phyloP scores from a whole-genome alignment of 2,888 invertebrate genomes.

The Drosophila neonasuta region DNA sequence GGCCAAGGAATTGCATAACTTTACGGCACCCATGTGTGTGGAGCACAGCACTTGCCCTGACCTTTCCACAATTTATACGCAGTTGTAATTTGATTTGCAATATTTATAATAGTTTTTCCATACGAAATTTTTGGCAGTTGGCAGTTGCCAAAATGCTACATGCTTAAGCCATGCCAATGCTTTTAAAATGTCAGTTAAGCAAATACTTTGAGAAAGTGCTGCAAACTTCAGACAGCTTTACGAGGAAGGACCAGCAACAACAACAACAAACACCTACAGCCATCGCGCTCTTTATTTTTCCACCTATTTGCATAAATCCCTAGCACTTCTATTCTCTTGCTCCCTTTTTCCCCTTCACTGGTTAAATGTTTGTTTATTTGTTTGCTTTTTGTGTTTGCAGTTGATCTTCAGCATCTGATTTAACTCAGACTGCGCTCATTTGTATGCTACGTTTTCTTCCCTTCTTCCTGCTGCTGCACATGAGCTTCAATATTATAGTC shows the following conservation, averaged over 20 bases:
- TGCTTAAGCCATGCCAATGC: slow-evolving; percentile 6
- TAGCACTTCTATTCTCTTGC: slow-evolving; percentile 6
- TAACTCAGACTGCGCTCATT: slow-evolving; percentile 55
- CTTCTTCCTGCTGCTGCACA: slow-evolving; percentile 3
- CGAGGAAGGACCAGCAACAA: background rate
- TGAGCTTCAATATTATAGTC: background rate
- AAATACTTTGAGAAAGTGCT: slow-evolving; percentile 1
- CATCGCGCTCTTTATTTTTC: background rate
- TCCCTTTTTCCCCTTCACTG: background rate
- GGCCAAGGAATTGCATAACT: slow-evolving; percentile 31
- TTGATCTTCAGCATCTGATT: slow-evolving; percentile 61
- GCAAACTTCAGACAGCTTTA: background rate
- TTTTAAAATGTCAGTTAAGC: slow-evolving; percentile 11
- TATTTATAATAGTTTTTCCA: slow-evolving; percentile 45
- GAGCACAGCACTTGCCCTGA: slow-evolving; percentile 6
- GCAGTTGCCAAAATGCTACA: background rate
- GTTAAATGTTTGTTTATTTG: slow-evolving; percentile 6
- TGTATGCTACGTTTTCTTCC: slow-evolving; percentile 54
- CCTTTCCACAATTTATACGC: slow-evolving; percentile 18
- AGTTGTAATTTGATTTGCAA: slow-evolving; percentile 37
- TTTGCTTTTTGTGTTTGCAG: slow-evolving; percentile 47
- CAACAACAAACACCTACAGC: background rate
- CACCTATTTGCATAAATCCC: slow-evolving; percentile 38
- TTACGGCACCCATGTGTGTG: slow-evolving; percentile 23
- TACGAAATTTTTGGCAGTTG: slow-evolving; percentile 10